Evolutionary conservation across 2,113 vertebrate species (phyloP).

Genomic region (Ameiurus melas): DNA sequence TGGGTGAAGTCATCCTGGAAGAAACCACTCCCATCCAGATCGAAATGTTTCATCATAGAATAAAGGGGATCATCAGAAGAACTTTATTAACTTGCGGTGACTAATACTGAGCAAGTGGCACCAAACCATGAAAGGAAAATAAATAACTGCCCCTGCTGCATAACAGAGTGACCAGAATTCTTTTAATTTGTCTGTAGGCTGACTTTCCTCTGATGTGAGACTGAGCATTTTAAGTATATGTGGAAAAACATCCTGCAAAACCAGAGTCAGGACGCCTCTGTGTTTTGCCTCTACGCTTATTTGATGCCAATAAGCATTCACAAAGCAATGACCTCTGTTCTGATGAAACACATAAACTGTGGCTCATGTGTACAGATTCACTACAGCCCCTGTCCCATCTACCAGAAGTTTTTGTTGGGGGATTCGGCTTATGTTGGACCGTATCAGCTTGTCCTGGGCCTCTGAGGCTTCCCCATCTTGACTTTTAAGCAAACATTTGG

Average conservation of each 20-base stretch:
- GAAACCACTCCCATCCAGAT: too few species aligned
- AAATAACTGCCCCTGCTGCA: neutral
- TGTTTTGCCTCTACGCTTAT: neutral
- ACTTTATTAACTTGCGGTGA: neutral
- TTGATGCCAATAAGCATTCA: neutral
- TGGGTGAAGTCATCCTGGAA: neutral
- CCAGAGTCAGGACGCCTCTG: neutral
- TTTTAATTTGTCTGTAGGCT: neutral
- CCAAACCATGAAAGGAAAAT: neutral
- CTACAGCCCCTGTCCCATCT: slow-evolving; percentile 53
- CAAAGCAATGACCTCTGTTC: slow-evolving; percentile 1
- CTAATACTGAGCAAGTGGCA: neutral
- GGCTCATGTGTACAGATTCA: neutral
- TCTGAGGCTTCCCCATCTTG: slow-evolving; percentile 66
- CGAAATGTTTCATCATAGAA: too few species aligned
- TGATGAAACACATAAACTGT: neutral
- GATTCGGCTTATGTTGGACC: slow-evolving; percentile 49
- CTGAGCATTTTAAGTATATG: slow-evolving; percentile 4
- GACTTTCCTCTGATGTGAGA: neutral
- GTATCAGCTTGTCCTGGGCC: slow-evolving; percentile 55
- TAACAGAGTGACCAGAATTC: neutral
- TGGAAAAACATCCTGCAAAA: neutral
- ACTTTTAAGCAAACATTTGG: slow-evolving; percentile 69
- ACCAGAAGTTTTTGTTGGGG: slow-evolving; percentile 61
- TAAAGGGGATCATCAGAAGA: neutral